Evolutionary conservation across 2,797 vertebrate species (phyloP).

Genomic region (Poecilia picta): DNA sequence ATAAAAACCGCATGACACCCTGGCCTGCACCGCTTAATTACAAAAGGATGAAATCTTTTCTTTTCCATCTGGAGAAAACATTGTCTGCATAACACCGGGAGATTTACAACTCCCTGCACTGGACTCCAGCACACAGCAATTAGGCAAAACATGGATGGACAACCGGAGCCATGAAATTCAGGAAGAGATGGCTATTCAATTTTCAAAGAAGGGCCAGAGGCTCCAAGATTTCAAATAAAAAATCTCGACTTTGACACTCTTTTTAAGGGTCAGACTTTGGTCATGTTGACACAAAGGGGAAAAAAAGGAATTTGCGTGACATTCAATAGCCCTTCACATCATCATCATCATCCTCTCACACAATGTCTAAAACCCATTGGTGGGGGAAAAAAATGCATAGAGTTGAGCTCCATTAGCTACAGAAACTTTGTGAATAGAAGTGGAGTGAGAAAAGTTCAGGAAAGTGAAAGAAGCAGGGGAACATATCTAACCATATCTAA

Average conservation of each 20-base stretch:
- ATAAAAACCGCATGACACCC: conserved; percentile 84
- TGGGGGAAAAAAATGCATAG: not conserved
- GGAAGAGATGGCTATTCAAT: conserved; percentile 59
- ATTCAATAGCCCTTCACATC: conserved; percentile 30
- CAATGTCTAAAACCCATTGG: not conserved
- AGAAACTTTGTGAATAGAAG: conserved; percentile 47
- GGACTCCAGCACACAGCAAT: conserved; percentile 79
- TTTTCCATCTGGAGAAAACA: conserved; percentile 87
- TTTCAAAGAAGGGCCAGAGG: conserved; percentile 42
- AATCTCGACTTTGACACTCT: conserved; percentile 38
- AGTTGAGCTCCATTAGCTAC: conserved; percentile 17
- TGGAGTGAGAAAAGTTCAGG: conserved; percentile 33
- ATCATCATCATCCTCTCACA: not conserved
- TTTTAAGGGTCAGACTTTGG: conserved; percentile 10
- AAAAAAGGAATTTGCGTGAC: conserved; percentile 22
- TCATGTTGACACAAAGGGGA: conserved; percentile 30
- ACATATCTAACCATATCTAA: conserved; percentile 63
- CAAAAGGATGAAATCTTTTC: conserved; percentile 87
- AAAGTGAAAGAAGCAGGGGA: conserved; percentile 55
- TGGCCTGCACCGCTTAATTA: conserved; percentile 86
- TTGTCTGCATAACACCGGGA: conserved; percentile 81
- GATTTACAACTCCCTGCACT: conserved; percentile 85
- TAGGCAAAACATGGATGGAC: conserved; percentile 79
- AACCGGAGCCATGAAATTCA: conserved; percentile 66
- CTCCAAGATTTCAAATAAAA: conserved; percentile 61